Conservation (phyloP, 1,140 invertebrate genomes). For the Magallana ariakensis region DNA sequence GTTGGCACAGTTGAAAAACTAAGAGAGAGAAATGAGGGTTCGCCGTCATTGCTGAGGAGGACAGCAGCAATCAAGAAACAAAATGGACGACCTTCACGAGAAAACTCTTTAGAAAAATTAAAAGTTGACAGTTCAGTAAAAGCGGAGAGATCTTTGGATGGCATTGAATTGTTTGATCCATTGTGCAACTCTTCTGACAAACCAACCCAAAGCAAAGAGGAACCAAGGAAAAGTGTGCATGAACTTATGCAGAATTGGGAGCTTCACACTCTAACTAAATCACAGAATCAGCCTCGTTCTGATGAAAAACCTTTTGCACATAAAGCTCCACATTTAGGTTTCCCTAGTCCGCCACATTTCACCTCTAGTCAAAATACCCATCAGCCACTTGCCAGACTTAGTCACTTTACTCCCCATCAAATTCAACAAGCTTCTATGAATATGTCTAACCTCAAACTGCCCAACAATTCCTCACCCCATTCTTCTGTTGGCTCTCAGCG, state of each 20-base stretch:
- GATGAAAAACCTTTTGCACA: slow-evolving; percentile 30
- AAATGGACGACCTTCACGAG: slow-evolving; percentile 29
- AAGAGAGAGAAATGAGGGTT: not conserved
- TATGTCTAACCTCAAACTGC: not conserved
- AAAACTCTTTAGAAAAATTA: slow-evolving; percentile 20
- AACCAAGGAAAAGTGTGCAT: slow-evolving; percentile 27
- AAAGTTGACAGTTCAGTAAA: slow-evolving; percentile 15
- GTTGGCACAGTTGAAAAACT: slow-evolving; percentile 44
- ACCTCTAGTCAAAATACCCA: not conserved
- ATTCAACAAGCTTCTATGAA: slow-evolving; percentile 26
- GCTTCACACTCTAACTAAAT: slow-evolving; percentile 15
- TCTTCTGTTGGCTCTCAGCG: not conserved
- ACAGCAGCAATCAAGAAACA: slow-evolving; percentile 48
- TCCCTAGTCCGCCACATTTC: slow-evolving; percentile 10
- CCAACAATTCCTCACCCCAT: not conserved
- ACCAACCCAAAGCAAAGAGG: slow-evolving; percentile 6
- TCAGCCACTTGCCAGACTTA: slow-evolving; percentile 26
- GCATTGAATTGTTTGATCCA: slow-evolving; percentile 39
- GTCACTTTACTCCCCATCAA: slow-evolving; percentile 14
- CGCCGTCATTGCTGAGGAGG: not conserved
- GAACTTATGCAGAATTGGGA: slow-evolving; percentile 42
- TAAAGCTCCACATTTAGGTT: slow-evolving; percentile 9
- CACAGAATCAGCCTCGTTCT: not conserved
- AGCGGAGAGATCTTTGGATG: slow-evolving; percentile 5
- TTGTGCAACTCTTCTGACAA: slow-evolving; percentile 14